Conservation (phyloP, 23 tunicate genomes). For the Halocynthia roretzi region DNA sequence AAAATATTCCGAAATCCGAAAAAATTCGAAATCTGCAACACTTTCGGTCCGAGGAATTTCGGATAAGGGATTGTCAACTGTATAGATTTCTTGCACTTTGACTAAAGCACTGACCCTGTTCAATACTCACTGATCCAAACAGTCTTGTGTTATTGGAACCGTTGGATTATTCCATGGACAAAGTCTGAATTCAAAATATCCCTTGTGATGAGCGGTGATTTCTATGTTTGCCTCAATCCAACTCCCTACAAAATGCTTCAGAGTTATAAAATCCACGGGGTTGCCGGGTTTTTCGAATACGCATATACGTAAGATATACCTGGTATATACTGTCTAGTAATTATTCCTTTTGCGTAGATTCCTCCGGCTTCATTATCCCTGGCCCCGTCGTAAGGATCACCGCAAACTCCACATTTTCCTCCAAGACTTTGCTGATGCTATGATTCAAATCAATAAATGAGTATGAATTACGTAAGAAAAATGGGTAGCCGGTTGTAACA, state of each 20-base stretch:
- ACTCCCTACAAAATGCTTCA: background rate
- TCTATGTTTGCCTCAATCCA: slow-evolving; percentile 6
- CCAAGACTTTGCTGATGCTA: slow-evolving; percentile 27
- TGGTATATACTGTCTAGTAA: slow-evolving; percentile 2
- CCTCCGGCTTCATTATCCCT: slow-evolving; percentile 65
- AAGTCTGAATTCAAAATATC: slow-evolving; percentile 66
- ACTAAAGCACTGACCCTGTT: background rate
- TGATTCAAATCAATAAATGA: background rate
- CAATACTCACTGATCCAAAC: slow-evolving; percentile 39
- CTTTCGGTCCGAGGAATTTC: too few relatives aligned
- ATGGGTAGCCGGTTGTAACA: background rate
- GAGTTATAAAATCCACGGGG: background rate
- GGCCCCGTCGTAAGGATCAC: slow-evolving; percentile 23
- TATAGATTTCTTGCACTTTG: too few relatives aligned
- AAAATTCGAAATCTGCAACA: background rate
- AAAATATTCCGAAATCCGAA: background rate
- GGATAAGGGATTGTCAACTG: too few relatives aligned
- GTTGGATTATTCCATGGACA: slow-evolving; percentile 46
- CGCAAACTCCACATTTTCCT: slow-evolving; percentile 63
- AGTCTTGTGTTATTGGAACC: slow-evolving; percentile 31
- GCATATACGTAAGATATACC: background rate
- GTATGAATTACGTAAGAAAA: background rate
- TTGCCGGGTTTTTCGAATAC: background rate
- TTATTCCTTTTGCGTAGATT: slow-evolving; percentile 40
- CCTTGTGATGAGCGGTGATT: slow-evolving; percentile 22